Conservation (phyloP, 2,888 invertebrate genomes). For the Danaus chrysippus region DNA sequence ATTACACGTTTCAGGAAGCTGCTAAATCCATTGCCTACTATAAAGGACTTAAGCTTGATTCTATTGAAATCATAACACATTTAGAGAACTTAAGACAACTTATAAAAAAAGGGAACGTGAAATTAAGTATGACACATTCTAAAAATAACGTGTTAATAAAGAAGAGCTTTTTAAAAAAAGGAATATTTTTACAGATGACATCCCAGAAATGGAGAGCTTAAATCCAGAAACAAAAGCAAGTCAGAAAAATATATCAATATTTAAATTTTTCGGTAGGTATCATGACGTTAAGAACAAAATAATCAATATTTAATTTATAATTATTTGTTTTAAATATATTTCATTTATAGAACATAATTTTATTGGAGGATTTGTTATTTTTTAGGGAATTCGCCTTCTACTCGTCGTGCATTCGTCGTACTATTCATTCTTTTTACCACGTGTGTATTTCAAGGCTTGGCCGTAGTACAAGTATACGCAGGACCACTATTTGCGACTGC, state of each 20-base stretch:
- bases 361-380: slow-evolving; percentile 7
- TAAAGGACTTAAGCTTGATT: slow-evolving; percentile 39
- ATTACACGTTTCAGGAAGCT: slow-evolving; percentile 48
- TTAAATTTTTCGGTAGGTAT: slow-evolving; percentile 54
- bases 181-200: slow-evolving; percentile 36
- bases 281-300: background rate
- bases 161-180: too few species aligned
- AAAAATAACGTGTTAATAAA: too few species aligned
- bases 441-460: slow-evolving; percentile 56
- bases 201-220: slow-evolving; percentile 42
- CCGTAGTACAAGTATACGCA: slow-evolving; percentile 59
- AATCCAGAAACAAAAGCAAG: slow-evolving; percentile 28
- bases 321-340: background rate
- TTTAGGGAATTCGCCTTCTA: slow-evolving; percentile 53
- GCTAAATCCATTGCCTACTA: slow-evolving; percentile 52
- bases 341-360: slow-evolving; percentile 10
- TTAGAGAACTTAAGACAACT: slow-evolving; percentile 41
- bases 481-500: slow-evolving; percentile 54
- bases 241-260: slow-evolving; percentile 42
- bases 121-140: background rate
- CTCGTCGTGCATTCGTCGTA: slow-evolving; percentile 47
- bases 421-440: slow-evolving; percentile 43
- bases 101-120: background rate
- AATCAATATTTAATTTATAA: background rate
- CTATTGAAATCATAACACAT: slow-evolving; percentile 47